Base-by-base conservation (phyloP, 2,113 vertebrate genomes). In the Mystacornis crossleyi region DNA sequence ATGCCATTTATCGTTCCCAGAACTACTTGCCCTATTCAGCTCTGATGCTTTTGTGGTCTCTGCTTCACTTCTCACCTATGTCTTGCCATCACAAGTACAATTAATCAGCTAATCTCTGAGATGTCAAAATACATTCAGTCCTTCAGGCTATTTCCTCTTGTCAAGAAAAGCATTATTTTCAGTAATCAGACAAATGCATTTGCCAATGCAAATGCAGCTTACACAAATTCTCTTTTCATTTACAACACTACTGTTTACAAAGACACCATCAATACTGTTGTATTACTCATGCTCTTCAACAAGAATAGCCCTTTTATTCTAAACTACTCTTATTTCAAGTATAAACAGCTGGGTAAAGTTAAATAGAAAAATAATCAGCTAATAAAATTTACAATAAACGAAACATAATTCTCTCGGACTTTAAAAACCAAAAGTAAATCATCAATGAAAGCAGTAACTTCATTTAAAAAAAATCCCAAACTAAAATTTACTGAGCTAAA, bases 21-120 rank as follows among this genome's bases (percentile, higher is more conserved):
- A 91, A 92, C 88, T 71, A 86, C 60, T 91, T 85, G 94, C 65
- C 77, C 92, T 94, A 53, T 91, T 94, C 93, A 95, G 91, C 58
- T 73, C 54, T 66, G 69, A 94, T 40, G 82, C 57, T 88, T 93
- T 80, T 89, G 81, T 82, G 85, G 71, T 94, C 84, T 93, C 77
- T 94, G 91, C 81, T 96, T 95, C 70, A 91, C 89, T 95, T 96
- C 89, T 95, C 87, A 89, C 81, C 96, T 89, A 67, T 93, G 82
- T 78, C 82, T 94, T 93, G 79, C 83, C 87, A 92, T 95, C 78
- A 77, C 91, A 90, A 97, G 64, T 95, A 94, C 91, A 97, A 98
- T 97, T 97, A 96, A 97, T 97, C 96, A 97, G 80, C 90, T 89
- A 96, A 97, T 96, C 94, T 95, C 93, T 25, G 15, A 96, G 88